Percentiles rank a stretch among this genome's conserved stretches.
Conservation (phyloP, 1,140 invertebrate genomes). For the Zaprionus lachaisei region DNA sequence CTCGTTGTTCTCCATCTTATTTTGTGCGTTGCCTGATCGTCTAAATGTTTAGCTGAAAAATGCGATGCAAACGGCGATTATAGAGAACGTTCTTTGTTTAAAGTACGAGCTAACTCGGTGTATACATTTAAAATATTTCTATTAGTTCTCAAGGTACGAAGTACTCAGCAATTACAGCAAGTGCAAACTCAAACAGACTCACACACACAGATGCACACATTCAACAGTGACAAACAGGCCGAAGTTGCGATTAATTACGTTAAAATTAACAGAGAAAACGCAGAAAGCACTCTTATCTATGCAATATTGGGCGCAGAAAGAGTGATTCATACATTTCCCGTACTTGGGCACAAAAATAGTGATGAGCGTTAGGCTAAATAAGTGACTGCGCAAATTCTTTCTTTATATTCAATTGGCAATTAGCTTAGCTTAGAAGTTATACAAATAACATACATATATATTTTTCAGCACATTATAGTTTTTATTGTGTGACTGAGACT, state of each 20-base stretch:
- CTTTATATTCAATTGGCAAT: neutral
- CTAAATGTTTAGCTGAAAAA: constrained; percentile 18
- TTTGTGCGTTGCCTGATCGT: constrained; percentile 28
- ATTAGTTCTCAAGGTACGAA: constrained; percentile 23
- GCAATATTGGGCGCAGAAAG: constrained; percentile 35
- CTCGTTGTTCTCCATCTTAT: constrained; percentile 72
- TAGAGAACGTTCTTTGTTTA: constrained; percentile 27
- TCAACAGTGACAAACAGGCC: neutral
- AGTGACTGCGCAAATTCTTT: constrained; percentile 16
- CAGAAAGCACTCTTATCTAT: constrained; percentile 62
- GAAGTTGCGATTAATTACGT: constrained; percentile 39
- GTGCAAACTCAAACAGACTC: constrained; percentile 1
- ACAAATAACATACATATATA: neutral
- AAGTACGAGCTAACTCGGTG: neutral
- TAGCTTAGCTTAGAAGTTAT: neutral
- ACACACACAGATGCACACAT: neutral
- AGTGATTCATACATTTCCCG: constrained; percentile 44
- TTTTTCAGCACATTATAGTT: neutral
- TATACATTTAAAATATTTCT: constrained; percentile 32
- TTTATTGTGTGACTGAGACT: constrained; percentile 19
- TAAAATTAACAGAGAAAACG: constrained; percentile 32
- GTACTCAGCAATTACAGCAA: constrained; percentile 21
- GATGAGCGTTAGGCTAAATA: constrained; percentile 20
- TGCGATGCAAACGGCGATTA: constrained; percentile 10
- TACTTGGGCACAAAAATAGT: constrained; percentile 38